These are phyloP conservation scores for Eilema griseolum DNA, from an alignment of 2,888 invertebrate species.

Conservation along the genomic window DNA sequence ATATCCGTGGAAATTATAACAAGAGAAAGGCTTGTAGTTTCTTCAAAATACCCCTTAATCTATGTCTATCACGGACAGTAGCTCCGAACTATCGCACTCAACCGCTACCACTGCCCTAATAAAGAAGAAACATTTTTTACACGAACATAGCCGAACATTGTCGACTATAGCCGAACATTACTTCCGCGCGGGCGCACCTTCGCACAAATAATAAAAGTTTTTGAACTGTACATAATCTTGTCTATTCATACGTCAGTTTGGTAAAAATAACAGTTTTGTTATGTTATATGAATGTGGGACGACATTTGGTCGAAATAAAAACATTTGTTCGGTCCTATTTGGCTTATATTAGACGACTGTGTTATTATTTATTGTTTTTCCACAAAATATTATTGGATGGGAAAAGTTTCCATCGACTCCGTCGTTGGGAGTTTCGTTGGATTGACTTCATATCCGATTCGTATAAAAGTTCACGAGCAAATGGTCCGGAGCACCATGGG, in stretches of 20 bases:
- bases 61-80: slow-evolving; percentile 44
- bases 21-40: slow-evolving; percentile 6
- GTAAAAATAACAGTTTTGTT: slow-evolving; percentile 41
- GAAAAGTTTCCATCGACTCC: slow-evolving; percentile 13
- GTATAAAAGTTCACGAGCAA: slow-evolving; percentile 22
- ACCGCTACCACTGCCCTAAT: slow-evolving; percentile 48
- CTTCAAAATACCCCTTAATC: slow-evolving; percentile 32
- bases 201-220: slow-evolving; percentile 52
- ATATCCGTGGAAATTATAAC: too few relatives aligned
- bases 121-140: slow-evolving; percentile 53
- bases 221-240: slow-evolving; percentile 48
- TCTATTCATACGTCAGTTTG: slow-evolving; percentile 30
- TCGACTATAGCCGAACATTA: slow-evolving; percentile 38
- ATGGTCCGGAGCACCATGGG: slow-evolving; percentile 13
- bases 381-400: slow-evolving; percentile 17
- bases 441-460: slow-evolving; percentile 24
- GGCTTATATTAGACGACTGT: slow-evolving; percentile 19
- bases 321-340: slow-evolving; percentile 26
- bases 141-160: slow-evolving; percentile 48
- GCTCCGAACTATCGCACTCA: slow-evolving; percentile 54
- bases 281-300: slow-evolving; percentile 27
- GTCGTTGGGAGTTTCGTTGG: slow-evolving; percentile 6
- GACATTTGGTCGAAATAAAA: slow-evolving; percentile 22
- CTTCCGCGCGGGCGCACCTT: slow-evolving; percentile 48
- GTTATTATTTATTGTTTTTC: slow-evolving; percentile 17